Evolutionary conservation across 2,113 vertebrate species (phyloP).

Genomic region (Paramormyrops kingsleyae): DNA sequence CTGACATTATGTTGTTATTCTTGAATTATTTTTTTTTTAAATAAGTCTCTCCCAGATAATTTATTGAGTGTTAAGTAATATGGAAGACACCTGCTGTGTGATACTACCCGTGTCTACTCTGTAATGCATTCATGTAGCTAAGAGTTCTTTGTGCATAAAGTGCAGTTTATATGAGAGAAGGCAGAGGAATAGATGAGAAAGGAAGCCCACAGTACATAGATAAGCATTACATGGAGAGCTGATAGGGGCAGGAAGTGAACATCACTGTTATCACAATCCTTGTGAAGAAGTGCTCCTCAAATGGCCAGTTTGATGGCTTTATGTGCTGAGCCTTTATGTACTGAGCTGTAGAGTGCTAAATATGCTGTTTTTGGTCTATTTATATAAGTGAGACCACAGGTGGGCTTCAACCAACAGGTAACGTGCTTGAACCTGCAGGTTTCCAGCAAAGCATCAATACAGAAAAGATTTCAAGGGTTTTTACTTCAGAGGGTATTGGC

Average conservation of each 20-base stretch:
- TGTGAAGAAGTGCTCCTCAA: neutral
- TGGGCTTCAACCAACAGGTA: neutral
- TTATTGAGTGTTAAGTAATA: neutral
- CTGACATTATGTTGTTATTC: neutral
- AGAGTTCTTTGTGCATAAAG: neutral
- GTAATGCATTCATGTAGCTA: neutral
- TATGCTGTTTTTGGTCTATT: neutral
- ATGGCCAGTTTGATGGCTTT: neutral
- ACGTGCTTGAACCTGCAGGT: neutral
- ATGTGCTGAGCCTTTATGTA: neutral
- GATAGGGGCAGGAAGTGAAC: neutral
- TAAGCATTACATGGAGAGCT: neutral
- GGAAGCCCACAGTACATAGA: neutral
- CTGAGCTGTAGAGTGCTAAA: neutral
- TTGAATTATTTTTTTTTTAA: neutral
- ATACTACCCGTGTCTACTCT: neutral
- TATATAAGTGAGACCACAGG: neutral
- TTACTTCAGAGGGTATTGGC: neutral
- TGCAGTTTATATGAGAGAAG: neutral
- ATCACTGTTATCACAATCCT: neutral
- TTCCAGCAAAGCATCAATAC: neutral
- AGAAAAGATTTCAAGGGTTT: neutral
- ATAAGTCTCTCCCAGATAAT: neutral
- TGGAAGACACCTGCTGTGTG: neutral
- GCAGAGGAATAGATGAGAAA: neutral